Conservation (phyloP, 2,888 invertebrate genomes). For the Mesorhabditis spiculigera region DNA sequence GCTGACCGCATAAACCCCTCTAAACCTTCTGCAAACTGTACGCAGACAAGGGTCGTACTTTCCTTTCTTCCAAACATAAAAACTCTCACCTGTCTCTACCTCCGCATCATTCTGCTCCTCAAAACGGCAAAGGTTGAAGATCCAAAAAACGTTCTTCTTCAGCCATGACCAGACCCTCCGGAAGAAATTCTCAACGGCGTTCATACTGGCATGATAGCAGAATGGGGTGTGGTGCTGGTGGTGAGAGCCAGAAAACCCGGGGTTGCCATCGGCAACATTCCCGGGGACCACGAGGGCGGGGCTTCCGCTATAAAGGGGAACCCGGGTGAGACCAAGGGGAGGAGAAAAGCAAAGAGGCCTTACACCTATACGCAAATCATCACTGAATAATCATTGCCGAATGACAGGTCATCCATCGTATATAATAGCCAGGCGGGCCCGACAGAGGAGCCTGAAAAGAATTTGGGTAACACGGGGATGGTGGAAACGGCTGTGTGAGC, state of each 20-base stretch:
- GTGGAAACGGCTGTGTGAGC: too few relatives aligned
- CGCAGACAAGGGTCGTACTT: neutral
- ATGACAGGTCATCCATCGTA: too few relatives aligned
- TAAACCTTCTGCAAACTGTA: too few relatives aligned
- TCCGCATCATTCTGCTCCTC: neutral
- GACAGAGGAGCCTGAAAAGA: too few relatives aligned
- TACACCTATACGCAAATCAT: too few relatives aligned
- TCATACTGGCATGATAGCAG: neutral
- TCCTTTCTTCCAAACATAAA: conserved; percentile 1
- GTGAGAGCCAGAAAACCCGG: neutral
- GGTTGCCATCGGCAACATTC: neutral
- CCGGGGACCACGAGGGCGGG: neutral
- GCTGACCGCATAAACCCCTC: too few relatives aligned
- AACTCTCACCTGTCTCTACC: neutral
- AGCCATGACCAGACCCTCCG: neutral
- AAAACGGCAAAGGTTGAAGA: neutral
- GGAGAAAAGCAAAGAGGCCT: too few relatives aligned
- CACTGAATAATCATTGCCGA: too few relatives aligned
- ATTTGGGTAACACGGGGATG: too few relatives aligned
- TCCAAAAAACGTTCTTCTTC: conserved; percentile 2
- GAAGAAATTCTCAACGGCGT: neutral
- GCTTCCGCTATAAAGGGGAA: neutral
- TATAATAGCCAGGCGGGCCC: too few relatives aligned
- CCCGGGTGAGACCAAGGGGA: too few relatives aligned
- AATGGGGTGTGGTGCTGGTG: neutral